Evolutionary conservation across 2,113 vertebrate species (phyloP).

Genomic region (Sitta europaea): DNA sequence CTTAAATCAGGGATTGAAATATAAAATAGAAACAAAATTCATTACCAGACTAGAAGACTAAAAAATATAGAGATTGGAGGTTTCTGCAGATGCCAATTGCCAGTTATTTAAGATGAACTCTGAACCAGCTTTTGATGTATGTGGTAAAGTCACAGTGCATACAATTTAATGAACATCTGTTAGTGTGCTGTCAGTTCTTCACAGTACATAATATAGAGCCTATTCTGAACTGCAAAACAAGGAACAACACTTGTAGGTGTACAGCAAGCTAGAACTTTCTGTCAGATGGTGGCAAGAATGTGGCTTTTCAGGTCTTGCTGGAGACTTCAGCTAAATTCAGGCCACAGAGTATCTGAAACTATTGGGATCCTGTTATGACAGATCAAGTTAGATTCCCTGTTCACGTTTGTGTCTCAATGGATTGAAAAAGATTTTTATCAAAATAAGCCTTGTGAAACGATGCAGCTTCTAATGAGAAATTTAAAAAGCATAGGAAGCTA

Average conservation of each 20-base stretch:
- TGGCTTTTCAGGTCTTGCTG: slow-evolving; percentile 28
- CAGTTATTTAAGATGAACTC: background rate
- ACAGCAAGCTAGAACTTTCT: background rate
- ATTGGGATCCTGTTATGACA: background rate
- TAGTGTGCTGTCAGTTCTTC: background rate
- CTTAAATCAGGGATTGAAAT: slow-evolving; percentile 26
- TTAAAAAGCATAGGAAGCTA: slow-evolving; percentile 24
- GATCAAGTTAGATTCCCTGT: background rate
- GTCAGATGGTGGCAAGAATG: slow-evolving; percentile 39
- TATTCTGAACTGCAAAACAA: background rate
- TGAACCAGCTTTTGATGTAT: background rate
- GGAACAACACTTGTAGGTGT: slow-evolving; percentile 8
- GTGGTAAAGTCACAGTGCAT: background rate
- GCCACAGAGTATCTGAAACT: background rate
- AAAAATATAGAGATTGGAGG: background rate
- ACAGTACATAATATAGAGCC: background rate
- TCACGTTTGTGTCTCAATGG: background rate
- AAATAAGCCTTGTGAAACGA: slow-evolving; percentile 27
- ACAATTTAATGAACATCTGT: background rate
- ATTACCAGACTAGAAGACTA: background rate
- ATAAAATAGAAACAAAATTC: slow-evolving; percentile 14
- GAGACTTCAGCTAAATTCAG: slow-evolving; percentile 4
- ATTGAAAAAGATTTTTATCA: slow-evolving; percentile 35
- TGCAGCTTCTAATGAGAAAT: slow-evolving; percentile 35
- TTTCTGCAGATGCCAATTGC: background rate